phyloP scores from a whole-genome alignment of 2,797 vertebrate species.

The Hylomyscus alleni region DNA sequence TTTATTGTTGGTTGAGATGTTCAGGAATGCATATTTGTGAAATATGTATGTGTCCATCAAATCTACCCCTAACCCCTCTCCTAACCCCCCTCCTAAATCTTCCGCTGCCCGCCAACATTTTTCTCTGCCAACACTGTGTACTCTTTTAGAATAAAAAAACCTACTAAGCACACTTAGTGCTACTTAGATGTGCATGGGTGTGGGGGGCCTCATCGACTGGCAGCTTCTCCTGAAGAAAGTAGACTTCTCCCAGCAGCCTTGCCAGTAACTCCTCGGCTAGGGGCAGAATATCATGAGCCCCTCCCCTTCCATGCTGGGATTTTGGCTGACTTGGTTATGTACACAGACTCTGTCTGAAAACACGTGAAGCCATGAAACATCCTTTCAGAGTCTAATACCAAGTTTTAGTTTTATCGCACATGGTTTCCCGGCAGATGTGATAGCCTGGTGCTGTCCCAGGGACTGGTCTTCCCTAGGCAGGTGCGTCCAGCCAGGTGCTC shows the following conservation, averaged over 20 bases:
- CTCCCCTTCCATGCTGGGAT: background rate
- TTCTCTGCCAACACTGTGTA: background rate
- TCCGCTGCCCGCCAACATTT: background rate
- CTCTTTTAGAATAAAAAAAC: background rate
- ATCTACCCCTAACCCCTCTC: background rate
- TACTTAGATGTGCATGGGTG: background rate
- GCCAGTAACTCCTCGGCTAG: background rate
- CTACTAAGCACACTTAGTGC: background rate
- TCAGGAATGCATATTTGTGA: background rate
- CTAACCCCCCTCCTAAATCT: too few species aligned
- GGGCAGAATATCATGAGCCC: too few species aligned
- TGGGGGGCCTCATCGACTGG: too few species aligned
- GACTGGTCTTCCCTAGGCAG: background rate
- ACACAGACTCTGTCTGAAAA: background rate
- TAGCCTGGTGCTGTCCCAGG: background rate
- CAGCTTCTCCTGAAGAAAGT: background rate
- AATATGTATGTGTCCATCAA: background rate
- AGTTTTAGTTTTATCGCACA: background rate
- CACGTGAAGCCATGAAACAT: background rate
- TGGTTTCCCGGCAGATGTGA: background rate
- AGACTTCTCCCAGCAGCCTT: background rate
- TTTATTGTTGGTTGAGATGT: background rate
- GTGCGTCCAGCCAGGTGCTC: background rate
- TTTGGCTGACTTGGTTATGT: background rate
- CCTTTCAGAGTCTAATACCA: conserved; percentile 9